phyloP scores from a whole-genome alignment of 2,113 vertebrate genomes.

The Grammomys dolichurus region DNA sequence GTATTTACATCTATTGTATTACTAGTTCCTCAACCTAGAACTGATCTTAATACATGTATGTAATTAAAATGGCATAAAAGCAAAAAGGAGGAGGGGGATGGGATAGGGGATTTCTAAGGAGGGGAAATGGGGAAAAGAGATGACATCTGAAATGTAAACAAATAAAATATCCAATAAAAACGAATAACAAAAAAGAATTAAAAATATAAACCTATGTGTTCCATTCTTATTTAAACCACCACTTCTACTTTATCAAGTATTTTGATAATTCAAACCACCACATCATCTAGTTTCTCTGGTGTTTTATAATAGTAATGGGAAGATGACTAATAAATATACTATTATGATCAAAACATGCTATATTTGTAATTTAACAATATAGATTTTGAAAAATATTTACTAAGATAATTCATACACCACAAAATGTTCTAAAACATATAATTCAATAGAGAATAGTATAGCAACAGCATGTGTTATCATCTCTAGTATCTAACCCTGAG shows the following conservation, averaged over 20 bases:
- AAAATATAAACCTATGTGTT: too few species aligned
- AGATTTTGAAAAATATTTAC: not conserved
- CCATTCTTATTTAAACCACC: not conserved
- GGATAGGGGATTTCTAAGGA: too few species aligned
- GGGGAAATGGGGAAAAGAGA: too few species aligned
- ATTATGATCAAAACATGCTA: not conserved
- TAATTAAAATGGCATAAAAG: too few species aligned
- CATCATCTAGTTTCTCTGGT: not conserved
- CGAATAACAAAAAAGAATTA: too few species aligned
- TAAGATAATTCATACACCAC: not conserved
- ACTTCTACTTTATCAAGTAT: not conserved
- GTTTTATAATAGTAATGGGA: not conserved
- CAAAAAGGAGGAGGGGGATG: too few species aligned
- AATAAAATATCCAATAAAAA: too few species aligned
- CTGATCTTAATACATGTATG: too few species aligned
- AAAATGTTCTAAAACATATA: slow-evolving; percentile 3
- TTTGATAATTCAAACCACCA: not conserved
- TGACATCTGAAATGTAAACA: too few species aligned
- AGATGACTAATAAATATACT: not conserved
- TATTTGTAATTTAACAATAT: not conserved
- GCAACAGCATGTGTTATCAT: not conserved
- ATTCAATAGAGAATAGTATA: not conserved
- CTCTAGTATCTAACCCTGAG: not conserved
- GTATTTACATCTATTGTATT: too few species aligned
- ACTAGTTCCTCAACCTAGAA: too few species aligned